These are phyloP conservation scores for Psilopogon haemacephalus DNA, from an alignment of 2,113 vertebrate genomes.

Conservation along the genomic window DNA sequence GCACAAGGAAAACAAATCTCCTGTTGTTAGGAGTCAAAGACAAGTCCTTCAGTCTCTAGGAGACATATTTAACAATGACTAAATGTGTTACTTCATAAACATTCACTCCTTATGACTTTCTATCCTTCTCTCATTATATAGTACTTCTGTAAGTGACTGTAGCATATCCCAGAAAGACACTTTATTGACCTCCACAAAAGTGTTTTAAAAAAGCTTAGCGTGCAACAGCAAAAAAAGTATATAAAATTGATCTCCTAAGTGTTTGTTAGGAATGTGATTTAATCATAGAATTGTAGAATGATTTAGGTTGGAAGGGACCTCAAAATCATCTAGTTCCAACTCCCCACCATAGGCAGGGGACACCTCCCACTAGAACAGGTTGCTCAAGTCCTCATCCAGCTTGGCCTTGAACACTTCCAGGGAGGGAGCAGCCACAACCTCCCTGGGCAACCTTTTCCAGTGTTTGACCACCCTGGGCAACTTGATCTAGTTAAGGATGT, in stretches of 20 bases:
- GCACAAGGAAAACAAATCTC: conserved; percentile 55
- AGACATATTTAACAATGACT: conserved; percentile 52
- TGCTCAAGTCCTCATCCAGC: no score
- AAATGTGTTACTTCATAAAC: conserved; percentile 15
- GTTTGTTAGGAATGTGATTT: neutral
- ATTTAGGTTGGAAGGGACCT: no score
- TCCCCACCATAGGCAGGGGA: no score
- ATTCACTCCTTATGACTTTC: conserved; percentile 10
- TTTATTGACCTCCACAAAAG: conserved; percentile 37
- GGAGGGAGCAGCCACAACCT: no score
- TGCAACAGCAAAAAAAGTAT: neutral
- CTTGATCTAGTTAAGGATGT: no score
- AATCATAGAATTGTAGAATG: no score
- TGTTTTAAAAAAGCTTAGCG: conserved; percentile 1
- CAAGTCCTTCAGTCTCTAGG: conserved; percentile 43
- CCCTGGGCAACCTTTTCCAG: no score
- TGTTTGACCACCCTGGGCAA: no score
- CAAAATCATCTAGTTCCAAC: no score
- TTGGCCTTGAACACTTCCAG: no score
- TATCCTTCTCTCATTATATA: neutral
- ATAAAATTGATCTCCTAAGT: conserved; percentile 35
- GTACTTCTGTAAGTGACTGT: neutral
- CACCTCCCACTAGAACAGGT: no score
- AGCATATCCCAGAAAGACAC: neutral
- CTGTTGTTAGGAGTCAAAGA: conserved; percentile 33